A percentile compares a stretch with the other conserved stretches of the same genome.
These are phyloP conservation scores for Gonocerus acuteangulatus DNA, from an alignment of 2,888 invertebrate genomes.

Conservation along the genomic window DNA sequence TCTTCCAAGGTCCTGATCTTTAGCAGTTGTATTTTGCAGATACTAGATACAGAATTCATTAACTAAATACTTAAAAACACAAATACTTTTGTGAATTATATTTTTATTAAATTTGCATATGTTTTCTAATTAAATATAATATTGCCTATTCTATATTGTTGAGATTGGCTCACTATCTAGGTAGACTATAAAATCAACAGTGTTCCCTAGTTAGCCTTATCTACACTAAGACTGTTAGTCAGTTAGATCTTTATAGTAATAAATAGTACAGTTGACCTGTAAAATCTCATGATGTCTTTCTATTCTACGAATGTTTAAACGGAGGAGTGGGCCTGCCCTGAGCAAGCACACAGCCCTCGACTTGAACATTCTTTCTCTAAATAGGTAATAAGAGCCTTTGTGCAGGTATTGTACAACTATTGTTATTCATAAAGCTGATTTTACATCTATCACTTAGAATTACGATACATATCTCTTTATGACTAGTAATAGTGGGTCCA, in stretches of 20 bases:
- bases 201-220: conserved; percentile 36
- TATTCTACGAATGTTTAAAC: conserved; percentile 18
- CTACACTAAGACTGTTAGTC: conserved; percentile 35
- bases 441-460: neutral
- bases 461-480: conserved; percentile 8
- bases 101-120: neutral
- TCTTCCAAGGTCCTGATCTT: too few species aligned
- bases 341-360: neutral
- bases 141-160: neutral
- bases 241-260: conserved; percentile 15
- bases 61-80: too few species aligned
- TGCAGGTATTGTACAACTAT: neutral
- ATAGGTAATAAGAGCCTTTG: neutral
- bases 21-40: too few species aligned
- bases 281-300: conserved; percentile 27
- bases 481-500: conserved; percentile 21
- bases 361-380: conserved; percentile 13
- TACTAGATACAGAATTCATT: too few species aligned
- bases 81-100: too few species aligned
- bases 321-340: neutral
- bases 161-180: conserved; percentile 19
- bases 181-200: conserved; percentile 28
- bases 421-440: conserved; percentile 19
- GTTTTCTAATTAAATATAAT: neutral
- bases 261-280: conserved; percentile 25